These are phyloP conservation scores for Syngnathus typhle DNA, from an alignment of 2,113 vertebrate genomes.

Conservation along the genomic window DNA sequence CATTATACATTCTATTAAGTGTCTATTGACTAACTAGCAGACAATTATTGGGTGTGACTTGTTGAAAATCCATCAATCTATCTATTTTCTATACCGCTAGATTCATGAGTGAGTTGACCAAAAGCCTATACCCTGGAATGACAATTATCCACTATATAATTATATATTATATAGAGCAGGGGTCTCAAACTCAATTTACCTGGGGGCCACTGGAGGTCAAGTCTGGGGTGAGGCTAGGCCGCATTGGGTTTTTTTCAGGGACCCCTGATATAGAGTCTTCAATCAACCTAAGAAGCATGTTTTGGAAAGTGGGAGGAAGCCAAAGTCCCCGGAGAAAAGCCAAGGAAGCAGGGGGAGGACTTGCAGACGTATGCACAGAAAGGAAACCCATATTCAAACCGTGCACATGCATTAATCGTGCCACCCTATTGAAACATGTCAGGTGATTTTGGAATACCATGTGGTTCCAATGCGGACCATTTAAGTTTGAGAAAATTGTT, in stretches of 20 bases:
- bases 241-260: too few species aligned
- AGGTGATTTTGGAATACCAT: background rate
- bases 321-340: background rate
- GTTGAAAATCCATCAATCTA: background rate
- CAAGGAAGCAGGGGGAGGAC: background rate
- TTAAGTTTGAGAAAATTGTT: slow-evolving; percentile 1
- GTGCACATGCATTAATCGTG: background rate
- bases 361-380: background rate
- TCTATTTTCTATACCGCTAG: background rate
- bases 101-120: background rate
- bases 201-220: too few species aligned
- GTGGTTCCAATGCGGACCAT: background rate
- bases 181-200: too few species aligned
- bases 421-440: background rate
- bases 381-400: background rate
- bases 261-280: background rate
- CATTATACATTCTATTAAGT: background rate
- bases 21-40: background rate
- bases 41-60: background rate
- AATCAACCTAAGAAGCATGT: background rate
- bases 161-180: background rate
- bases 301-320: background rate
- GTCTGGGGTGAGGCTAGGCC: too few species aligned
- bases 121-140: background rate
- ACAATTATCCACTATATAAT: background rate